phyloP scores from a whole-genome alignment of 2,113 vertebrate genomes.

The Acrocephalus kingi region DNA sequence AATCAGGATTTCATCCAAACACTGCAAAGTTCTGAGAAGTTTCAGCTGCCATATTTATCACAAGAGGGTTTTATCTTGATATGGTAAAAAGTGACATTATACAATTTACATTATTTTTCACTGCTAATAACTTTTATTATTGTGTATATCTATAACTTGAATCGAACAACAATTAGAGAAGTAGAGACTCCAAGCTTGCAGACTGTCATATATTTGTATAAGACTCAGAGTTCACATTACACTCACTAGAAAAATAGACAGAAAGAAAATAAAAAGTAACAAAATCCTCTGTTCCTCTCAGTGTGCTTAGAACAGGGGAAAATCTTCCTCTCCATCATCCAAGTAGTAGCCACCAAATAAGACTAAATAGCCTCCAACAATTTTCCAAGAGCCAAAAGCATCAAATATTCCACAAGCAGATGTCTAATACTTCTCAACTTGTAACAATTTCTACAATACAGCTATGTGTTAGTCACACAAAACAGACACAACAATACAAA shows the following conservation, averaged over 20 bases:
- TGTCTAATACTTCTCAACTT: neutral
- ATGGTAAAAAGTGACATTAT: neutral
- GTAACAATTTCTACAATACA: neutral
- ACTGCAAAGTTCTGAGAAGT: neutral
- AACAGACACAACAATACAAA: neutral
- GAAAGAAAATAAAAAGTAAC: neutral
- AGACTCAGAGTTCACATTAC: neutral
- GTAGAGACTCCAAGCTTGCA: neutral
- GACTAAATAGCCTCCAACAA: neutral
- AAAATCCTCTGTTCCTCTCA: neutral
- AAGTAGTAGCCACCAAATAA: neutral
- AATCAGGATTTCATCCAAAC: neutral
- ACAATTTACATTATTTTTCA: neutral
- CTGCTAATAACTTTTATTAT: neutral
- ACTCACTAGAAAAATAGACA: neutral
- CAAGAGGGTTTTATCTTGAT: neutral
- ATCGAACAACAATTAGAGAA: neutral
- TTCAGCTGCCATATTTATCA: neutral
- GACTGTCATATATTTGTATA: neutral
- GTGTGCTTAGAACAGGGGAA: neutral
- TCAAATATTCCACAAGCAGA: neutral
- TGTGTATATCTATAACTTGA: neutral
- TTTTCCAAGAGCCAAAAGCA: neutral
- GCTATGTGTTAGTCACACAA: neutral
- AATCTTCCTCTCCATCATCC: neutral